These are phyloP conservation scores for Myotis myotis DNA, from an alignment of 2,797 vertebrate genomes.

Conservation along the genomic window DNA sequence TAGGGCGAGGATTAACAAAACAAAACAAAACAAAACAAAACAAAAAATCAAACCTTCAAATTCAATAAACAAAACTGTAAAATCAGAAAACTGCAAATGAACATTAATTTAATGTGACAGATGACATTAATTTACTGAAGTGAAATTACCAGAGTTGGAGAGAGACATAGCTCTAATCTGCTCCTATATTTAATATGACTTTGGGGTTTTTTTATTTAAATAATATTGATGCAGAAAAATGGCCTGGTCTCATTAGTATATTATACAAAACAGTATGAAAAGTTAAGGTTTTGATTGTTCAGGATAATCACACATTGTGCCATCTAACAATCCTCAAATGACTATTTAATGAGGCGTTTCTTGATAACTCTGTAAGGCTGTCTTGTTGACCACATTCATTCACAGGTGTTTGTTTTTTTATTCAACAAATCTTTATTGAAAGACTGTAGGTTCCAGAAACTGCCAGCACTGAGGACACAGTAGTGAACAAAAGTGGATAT, in stretches of 20 bases:
- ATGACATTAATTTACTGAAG: constrained; percentile 26
- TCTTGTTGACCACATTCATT: background rate
- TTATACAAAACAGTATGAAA: background rate
- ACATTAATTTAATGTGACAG: background rate
- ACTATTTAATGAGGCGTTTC: background rate
- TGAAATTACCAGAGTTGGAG: background rate
- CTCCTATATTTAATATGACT: background rate
- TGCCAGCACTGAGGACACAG: background rate
- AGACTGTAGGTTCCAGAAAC: background rate
- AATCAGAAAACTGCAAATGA: background rate
- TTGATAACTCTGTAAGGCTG: background rate
- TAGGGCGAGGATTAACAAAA: no score
- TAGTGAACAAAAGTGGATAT: background rate
- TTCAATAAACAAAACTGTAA: background rate
- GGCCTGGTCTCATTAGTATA: background rate
- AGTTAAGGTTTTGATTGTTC: background rate
- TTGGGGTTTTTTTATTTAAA: constrained; percentile 4
- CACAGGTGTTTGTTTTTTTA: background rate
- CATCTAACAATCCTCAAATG: background rate
- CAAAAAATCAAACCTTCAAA: background rate
- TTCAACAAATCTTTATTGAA: background rate
- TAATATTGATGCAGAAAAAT: background rate
- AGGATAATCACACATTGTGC: background rate
- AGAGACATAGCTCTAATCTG: constrained; percentile 5
- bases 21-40: no score